Evolutionary conservation across 2,888 invertebrate species (phyloP).

Genomic region (Criorhina ranunculi): DNA sequence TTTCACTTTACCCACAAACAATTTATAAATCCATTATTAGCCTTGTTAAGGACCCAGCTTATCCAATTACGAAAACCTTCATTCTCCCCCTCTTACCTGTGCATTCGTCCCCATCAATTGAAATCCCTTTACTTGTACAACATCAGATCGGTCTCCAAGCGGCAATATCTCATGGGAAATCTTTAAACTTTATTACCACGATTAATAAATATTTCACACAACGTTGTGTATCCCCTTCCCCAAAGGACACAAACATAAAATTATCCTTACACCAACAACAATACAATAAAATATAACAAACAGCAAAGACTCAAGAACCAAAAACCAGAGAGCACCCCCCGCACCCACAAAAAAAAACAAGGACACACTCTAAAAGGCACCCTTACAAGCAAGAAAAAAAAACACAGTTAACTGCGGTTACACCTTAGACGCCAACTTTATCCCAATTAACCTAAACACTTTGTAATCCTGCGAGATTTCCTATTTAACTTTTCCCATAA

Average conservation of each 20-base stretch:
- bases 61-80: too few relatives aligned
- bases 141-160: too few relatives aligned
- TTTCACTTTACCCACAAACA: too few relatives aligned
- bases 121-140: too few relatives aligned
- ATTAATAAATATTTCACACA: constrained; percentile 18
- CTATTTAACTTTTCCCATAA: constrained; percentile 76
- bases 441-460: constrained; percentile 76
- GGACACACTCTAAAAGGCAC: constrained; percentile 4
- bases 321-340: background rate
- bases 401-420: constrained; percentile 66
- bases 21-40: too few relatives aligned
- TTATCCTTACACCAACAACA: constrained; percentile 27
- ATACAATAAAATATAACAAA: constrained; percentile 41
- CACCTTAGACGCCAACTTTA: constrained; percentile 72
- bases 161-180: constrained; percentile 19
- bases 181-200: constrained; percentile 19
- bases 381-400: constrained; percentile 15
- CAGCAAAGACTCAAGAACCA: constrained; percentile 5
- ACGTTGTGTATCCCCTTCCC: background rate
- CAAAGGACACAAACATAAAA: constrained; percentile 10
- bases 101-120: too few relatives aligned
- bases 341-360: background rate
- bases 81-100: too few relatives aligned
- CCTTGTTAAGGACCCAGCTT: too few relatives aligned
- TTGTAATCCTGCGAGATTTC: constrained; percentile 71